A percentile compares a stretch with the other conserved stretches of the same genome.
These are phyloP conservation scores for Neodon shergylaensis DNA, from an alignment of 2,113 vertebrate genomes.

Conservation along the genomic window DNA sequence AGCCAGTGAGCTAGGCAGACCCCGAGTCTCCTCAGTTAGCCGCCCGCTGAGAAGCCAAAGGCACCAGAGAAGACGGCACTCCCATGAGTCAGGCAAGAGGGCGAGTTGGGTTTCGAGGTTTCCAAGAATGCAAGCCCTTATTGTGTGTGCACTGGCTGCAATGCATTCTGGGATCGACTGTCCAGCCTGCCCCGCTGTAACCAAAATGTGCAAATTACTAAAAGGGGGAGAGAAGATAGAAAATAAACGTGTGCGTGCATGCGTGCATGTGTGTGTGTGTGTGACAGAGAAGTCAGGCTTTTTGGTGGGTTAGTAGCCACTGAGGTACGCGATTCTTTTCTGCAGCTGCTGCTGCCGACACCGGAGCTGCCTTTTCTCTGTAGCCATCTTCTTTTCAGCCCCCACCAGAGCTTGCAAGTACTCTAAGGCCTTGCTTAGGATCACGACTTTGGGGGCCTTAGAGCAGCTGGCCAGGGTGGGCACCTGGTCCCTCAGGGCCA, in stretches of 20 bases:
- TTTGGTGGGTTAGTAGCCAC: conserved; percentile 85
- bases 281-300: conserved; percentile 56
- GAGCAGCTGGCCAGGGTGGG: conserved; percentile 91
- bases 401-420: conserved; percentile 90
- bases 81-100: conserved; percentile 42
- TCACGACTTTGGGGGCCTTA: conserved; percentile 96
- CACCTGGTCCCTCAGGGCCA: conserved; percentile 92
- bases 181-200: conserved; percentile 46
- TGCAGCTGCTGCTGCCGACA: conserved; percentile 90
- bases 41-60: conserved; percentile 61
- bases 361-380: conserved; percentile 92
- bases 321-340: conserved; percentile 89
- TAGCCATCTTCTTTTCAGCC: conserved; percentile 88
- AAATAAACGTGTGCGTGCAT: conserved; percentile 58
- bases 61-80: conserved; percentile 57
- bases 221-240: conserved; percentile 54
- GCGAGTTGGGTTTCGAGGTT: conserved; percentile 53
- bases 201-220: conserved; percentile 87
- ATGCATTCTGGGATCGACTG: conserved; percentile 74
- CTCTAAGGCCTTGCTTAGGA: conserved; percentile 94
- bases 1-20: conserved; percentile 66
- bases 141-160: conserved; percentile 65
- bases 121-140: conserved; percentile 76
- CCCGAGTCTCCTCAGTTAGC: conserved; percentile 51
- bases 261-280: conserved; percentile 6